Evolutionary conservation across 2,888 invertebrate species (phyloP).

Genomic region (Scaptomyza parva): DNA sequence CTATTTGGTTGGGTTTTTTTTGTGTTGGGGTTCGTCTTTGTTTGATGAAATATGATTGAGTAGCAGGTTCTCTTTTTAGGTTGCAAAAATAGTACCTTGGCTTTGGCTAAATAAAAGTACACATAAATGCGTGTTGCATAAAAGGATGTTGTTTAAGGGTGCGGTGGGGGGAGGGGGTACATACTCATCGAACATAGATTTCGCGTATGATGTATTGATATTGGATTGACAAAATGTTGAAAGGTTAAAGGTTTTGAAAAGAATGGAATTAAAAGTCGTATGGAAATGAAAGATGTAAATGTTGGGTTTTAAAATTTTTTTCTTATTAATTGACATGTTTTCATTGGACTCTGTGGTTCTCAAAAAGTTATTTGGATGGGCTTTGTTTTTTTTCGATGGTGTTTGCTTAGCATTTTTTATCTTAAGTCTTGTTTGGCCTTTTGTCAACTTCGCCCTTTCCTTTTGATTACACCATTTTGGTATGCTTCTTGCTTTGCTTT

Average conservation of each 20-base stretch:
- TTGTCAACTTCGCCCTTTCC: too few species aligned
- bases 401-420: too few species aligned
- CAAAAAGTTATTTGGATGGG: too few species aligned
- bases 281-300: background rate
- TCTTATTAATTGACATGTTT: too few species aligned
- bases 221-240: background rate
- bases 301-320: too few species aligned
- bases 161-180: background rate
- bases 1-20: slow-evolving; percentile 54
- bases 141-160: too few species aligned
- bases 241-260: background rate
- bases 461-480: too few species aligned
- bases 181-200: background rate
- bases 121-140: slow-evolving; percentile 1
- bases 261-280: background rate
- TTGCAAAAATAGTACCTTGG: too few species aligned
- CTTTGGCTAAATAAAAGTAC: slow-evolving; percentile 7
- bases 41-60: slow-evolving; percentile 75
- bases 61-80: slow-evolving; percentile 38
- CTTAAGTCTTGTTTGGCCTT: too few species aligned
- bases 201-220: background rate
- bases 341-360: too few species aligned
- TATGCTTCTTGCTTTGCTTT: background rate
- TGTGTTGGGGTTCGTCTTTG: slow-evolving; percentile 50
- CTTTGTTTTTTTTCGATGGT: too few species aligned